Percentiles rank a stretch among this genome's conserved stretches.
phyloP scores from a whole-genome alignment of 2,113 vertebrate species.

The Corvus cornix region DNA sequence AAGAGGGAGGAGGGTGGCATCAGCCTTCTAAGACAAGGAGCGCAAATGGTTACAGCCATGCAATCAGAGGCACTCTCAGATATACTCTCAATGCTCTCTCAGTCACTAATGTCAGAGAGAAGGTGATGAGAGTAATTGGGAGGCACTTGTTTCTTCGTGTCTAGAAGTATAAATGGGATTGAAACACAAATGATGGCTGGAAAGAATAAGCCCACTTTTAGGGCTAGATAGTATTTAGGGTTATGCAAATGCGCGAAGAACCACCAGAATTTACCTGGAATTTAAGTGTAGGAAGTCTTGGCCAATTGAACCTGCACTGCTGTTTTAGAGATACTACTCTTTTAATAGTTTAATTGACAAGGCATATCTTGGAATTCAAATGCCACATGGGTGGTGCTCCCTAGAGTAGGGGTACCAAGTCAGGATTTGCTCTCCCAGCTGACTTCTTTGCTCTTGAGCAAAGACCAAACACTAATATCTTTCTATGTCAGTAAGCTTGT shows the following conservation, averaged over 20 bases:
- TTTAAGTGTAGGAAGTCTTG: background rate
- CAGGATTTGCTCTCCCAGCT: background rate
- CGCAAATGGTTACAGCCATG: background rate
- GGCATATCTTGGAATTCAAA: background rate
- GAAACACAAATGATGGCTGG: background rate
- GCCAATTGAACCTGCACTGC: background rate
- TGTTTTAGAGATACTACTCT: background rate
- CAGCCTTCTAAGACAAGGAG: background rate
- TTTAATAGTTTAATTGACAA: background rate
- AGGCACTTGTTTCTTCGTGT: background rate
- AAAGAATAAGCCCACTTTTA: background rate
- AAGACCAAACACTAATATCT: background rate
- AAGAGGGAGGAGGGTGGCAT: background rate
- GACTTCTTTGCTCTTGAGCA: background rate
- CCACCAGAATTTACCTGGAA: background rate
- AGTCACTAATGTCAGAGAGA: background rate
- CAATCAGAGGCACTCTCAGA: background rate
- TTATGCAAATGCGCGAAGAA: background rate
- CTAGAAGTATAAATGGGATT: background rate
- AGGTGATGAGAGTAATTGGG: background rate
- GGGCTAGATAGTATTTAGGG: background rate
- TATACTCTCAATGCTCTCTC: background rate
- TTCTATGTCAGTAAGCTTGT: background rate
- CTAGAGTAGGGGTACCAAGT: background rate
- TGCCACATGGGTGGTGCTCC: background rate